These are phyloP conservation scores for Cynopterus brachyotis DNA, from an alignment of 2,113 vertebrate genomes.

Conservation along the genomic window DNA sequence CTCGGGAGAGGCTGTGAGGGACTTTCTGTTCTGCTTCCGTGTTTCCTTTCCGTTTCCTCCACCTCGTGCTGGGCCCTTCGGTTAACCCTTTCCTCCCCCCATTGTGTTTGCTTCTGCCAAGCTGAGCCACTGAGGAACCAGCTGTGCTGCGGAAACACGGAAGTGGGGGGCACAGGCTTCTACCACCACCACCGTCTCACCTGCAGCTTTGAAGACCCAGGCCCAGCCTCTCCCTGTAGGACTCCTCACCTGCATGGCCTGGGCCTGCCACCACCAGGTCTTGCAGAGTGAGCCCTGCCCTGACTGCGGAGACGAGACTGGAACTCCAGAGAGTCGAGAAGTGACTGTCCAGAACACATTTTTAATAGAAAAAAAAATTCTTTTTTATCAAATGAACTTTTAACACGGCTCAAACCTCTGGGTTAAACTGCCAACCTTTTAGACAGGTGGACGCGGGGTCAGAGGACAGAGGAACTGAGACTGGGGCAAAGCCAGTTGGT, in stretches of 20 bases:
- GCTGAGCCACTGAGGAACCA: constrained; percentile 86
- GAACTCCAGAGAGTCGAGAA: constrained; percentile 62
- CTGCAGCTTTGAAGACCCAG: constrained; percentile 77
- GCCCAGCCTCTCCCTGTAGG: constrained; percentile 66
- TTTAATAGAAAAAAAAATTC: constrained; percentile 6
- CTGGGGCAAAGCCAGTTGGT: background rate
- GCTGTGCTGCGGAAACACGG: constrained; percentile 79
- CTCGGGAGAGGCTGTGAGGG: constrained; percentile 31
- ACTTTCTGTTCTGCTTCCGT: background rate
- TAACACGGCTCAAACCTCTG: constrained; percentile 56
- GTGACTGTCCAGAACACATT: constrained; percentile 64
- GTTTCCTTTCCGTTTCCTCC: background rate
- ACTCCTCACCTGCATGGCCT: constrained; percentile 63
- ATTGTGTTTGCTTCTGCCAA: constrained; percentile 88
- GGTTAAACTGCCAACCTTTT: constrained; percentile 63
- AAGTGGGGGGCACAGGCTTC: constrained; percentile 78
- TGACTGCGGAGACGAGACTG: constrained; percentile 58
- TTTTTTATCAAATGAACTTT: constrained; percentile 63
- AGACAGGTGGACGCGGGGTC: background rate
- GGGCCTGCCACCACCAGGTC: constrained; percentile 75
- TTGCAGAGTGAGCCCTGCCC: constrained; percentile 56
- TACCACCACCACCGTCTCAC: background rate
- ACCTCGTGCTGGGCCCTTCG: background rate
- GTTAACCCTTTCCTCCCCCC: constrained; percentile 81
- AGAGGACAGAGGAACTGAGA: background rate